Percentiles rank a stretch among this genome's conserved stretches.
These are phyloP conservation scores for Gnatocerus cornutus DNA, from an alignment of 2,888 invertebrate species.

Conservation along the genomic window DNA sequence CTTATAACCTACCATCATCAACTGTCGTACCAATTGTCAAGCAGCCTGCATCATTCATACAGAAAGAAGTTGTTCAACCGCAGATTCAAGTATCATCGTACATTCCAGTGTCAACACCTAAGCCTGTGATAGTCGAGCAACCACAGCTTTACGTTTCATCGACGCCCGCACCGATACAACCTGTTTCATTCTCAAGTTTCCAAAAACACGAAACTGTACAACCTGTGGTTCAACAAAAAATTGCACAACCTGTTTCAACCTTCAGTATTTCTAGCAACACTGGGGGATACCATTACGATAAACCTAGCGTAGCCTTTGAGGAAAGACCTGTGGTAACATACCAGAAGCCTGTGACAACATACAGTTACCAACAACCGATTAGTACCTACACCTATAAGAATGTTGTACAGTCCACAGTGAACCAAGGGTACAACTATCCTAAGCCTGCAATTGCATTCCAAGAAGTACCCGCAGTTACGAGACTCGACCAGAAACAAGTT, in stretches of 20 bases:
- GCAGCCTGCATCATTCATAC: not conserved
- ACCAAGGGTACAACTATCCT: constrained; percentile 66
- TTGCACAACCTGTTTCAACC: constrained; percentile 36
- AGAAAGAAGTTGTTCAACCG: too few species aligned
- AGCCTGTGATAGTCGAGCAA: too few species aligned
- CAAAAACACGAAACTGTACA: constrained; percentile 24
- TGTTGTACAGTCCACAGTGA: constrained; percentile 56
- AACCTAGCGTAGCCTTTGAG: constrained; percentile 40
- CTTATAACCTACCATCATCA: constrained; percentile 16
- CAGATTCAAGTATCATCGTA: too few species aligned
- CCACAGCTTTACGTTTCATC: too few species aligned
- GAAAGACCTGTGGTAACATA: constrained; percentile 34
- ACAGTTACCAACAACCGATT: constrained; percentile 25
- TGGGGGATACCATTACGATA: constrained; percentile 42
- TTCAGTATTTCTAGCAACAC: constrained; percentile 34
- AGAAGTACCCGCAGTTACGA: constrained; percentile 50
- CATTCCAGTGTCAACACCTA: too few species aligned
- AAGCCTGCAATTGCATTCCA: constrained; percentile 57
- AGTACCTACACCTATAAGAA: constrained; percentile 46
- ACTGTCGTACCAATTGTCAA: constrained; percentile 2
- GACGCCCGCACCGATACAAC: too few species aligned
- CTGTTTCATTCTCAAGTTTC: constrained; percentile 19
- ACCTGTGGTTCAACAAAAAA: constrained; percentile 52
- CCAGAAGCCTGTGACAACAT: constrained; percentile 32
- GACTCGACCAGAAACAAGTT: constrained; percentile 29